Evolutionary conservation across 2,888 invertebrate species (phyloP).

Genomic region (Rhagophthalmus giganteus): DNA sequence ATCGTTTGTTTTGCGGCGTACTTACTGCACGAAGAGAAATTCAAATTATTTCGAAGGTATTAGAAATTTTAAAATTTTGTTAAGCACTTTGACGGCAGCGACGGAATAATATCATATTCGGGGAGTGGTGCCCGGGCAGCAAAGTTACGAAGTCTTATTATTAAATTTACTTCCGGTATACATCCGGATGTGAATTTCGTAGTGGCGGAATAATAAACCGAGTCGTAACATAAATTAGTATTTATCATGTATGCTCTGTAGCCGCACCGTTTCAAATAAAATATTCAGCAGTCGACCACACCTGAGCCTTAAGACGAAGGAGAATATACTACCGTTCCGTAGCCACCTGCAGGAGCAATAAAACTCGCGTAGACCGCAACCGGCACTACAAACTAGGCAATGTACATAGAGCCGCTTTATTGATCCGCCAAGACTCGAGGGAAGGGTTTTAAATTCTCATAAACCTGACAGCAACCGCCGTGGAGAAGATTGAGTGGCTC

Average conservation of each 20-base stretch:
- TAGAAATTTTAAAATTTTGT: background rate
- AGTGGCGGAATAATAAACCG: constrained; percentile 10
- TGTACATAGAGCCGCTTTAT: constrained; percentile 41
- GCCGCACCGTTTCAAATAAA: constrained; percentile 22
- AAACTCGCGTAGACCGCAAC: constrained; percentile 36
- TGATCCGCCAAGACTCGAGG: constrained; percentile 41
- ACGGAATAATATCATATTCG: constrained; percentile 1
- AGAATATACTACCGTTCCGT: constrained; percentile 17
- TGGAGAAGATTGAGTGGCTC: constrained; percentile 48
- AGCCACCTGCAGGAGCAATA: constrained; percentile 36
- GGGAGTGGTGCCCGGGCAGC: constrained; percentile 1
- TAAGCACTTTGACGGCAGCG: constrained; percentile 4
- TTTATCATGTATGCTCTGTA: constrained; percentile 27
- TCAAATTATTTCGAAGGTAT: background rate
- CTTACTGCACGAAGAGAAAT: too few species aligned
- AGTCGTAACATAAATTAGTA: constrained; percentile 28
- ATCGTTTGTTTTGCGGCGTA: too few species aligned
- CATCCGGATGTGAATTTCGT: constrained; percentile 13
- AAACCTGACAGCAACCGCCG: constrained; percentile 49
- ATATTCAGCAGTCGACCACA: constrained; percentile 28
- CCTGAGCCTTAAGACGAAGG: constrained; percentile 23
- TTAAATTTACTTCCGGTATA: constrained; percentile 13
- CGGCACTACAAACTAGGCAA: constrained; percentile 37
- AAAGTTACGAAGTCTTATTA: constrained; percentile 6
- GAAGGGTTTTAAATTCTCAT: constrained; percentile 52